Conservation (phyloP, 2,113 vertebrate species). For the Eurypyga helias region DNA sequence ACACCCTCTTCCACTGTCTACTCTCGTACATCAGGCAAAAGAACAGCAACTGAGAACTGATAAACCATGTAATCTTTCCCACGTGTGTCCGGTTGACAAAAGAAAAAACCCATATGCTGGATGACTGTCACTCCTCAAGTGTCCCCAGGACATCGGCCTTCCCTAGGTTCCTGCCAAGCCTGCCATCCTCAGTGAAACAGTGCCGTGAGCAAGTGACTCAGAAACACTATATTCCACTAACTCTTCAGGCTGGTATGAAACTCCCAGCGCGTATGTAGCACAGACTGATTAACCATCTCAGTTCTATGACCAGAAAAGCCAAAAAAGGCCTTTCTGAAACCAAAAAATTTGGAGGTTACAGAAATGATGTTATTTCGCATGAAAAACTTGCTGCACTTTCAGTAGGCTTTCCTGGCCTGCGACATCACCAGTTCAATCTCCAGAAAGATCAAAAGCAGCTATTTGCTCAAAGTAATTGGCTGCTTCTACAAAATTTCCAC, state of each 20-base stretch:
- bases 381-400: not conserved
- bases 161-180: not conserved
- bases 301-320: not conserved
- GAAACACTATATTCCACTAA: not conserved
- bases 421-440: not conserved
- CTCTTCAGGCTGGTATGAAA: not conserved
- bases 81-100: rapidly evolving
- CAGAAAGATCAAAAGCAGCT: conserved; percentile 18
- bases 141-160: not conserved
- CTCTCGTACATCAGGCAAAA: not conserved
- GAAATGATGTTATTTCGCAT: not conserved
- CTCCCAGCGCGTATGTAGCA: not conserved
- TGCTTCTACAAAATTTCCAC: not conserved
- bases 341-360: not conserved
- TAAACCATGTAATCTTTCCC: not conserved
- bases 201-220: not conserved
- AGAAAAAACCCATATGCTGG: not conserved
- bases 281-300: not conserved
- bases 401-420: not conserved
- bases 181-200: not conserved
- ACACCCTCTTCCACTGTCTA: not conserved
- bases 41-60: not conserved
- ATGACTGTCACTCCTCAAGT: not conserved
- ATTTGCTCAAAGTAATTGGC: conserved; percentile 25
- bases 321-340: not conserved